Conservation (phyloP, 2,113 vertebrate genomes). For the rat (Rattus norvegicus) region DNA sequence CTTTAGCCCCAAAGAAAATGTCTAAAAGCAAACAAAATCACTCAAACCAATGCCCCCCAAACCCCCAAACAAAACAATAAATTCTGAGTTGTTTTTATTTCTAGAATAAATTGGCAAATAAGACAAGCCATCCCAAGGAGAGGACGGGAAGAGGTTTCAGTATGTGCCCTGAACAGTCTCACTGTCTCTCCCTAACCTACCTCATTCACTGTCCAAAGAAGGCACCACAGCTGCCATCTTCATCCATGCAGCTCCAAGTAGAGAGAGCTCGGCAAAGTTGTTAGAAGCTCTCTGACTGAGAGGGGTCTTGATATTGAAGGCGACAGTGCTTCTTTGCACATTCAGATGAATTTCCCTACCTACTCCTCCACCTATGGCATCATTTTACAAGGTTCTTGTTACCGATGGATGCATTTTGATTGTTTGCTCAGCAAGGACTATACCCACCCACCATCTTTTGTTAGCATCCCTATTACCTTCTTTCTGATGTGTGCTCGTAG, state of each 20-base stretch:
- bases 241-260: too few species aligned
- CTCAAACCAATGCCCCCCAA: background rate
- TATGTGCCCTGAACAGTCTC: background rate
- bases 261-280: background rate
- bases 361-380: rapidly evolving
- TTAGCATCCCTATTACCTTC: background rate
- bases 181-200: background rate
- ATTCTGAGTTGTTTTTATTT: constrained; percentile 63
- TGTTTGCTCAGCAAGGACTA: background rate
- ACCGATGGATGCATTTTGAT: background rate
- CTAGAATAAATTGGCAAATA: constrained; percentile 47
- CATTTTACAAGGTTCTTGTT: background rate
- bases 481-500: background rate
- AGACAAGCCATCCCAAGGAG: background rate
- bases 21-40: constrained; percentile 55
- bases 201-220: background rate
- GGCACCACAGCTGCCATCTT: background rate
- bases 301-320: background rate
- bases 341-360: background rate
- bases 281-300: background rate
- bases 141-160: background rate
- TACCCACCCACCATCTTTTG: background rate
- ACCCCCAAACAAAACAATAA: background rate
- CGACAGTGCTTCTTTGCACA: background rate
- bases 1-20: constrained; percentile 44